Percentiles rank a stretch among this genome's conserved stretches.
Conservation (phyloP, 2,888 invertebrate species). For the Venusia cambrica region DNA sequence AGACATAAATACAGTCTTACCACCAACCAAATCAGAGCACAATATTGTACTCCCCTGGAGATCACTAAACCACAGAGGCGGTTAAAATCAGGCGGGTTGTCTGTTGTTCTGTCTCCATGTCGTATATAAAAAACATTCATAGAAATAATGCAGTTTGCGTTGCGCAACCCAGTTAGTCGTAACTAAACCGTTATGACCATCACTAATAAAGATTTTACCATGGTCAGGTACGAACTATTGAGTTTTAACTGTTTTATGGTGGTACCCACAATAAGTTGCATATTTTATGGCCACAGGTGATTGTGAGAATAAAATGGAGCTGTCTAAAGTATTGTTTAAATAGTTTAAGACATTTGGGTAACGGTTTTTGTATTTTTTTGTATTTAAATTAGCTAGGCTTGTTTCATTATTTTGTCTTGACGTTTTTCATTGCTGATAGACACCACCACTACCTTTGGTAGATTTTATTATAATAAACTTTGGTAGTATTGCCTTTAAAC, state of each 20-base stretch:
- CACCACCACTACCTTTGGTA: too few relatives aligned
- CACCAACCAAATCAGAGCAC: too few relatives aligned
- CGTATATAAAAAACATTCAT: too few relatives aligned
- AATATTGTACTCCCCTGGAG: too few relatives aligned
- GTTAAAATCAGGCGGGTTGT: too few relatives aligned
- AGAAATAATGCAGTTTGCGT: too few relatives aligned
- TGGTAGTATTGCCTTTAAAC: too few relatives aligned
- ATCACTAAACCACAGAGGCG: too few relatives aligned
- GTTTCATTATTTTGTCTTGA: not conserved
- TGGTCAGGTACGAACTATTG: conserved; percentile 60
- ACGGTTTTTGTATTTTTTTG: conserved; percentile 16
- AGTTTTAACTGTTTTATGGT: conserved; percentile 53
- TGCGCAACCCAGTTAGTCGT: conserved; percentile 5
- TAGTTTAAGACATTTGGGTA: conserved; percentile 35
- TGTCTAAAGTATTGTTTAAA: conserved; percentile 34
- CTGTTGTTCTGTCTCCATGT: too few relatives aligned
- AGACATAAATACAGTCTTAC: too few relatives aligned
- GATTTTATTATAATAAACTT: too few relatives aligned
- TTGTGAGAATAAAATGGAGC: conserved; percentile 45
- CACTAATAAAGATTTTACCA: conserved; percentile 33
- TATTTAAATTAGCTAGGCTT: conserved; percentile 11
- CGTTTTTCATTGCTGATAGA: too few relatives aligned
- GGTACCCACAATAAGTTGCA: conserved; percentile 49
- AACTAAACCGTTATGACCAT: conserved; percentile 21
- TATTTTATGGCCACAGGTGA: conserved; percentile 51